These are phyloP conservation scores for Aromia moschata DNA, from an alignment of 2,888 invertebrate genomes.

Conservation along the genomic window DNA sequence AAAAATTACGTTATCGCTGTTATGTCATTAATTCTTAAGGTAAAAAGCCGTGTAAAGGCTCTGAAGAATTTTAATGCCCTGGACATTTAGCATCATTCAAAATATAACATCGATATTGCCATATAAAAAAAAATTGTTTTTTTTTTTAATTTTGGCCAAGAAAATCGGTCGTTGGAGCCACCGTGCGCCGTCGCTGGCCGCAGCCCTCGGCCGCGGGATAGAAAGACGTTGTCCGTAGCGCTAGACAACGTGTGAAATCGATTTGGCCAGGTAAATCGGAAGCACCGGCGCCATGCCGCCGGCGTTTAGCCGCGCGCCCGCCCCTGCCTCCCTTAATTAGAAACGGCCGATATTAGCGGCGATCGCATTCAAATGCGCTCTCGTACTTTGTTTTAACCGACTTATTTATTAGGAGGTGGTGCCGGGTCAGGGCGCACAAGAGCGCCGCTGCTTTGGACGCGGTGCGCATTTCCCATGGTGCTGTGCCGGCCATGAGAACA, in stretches of 20 bases:
- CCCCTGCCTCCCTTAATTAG: conserved; percentile 56
- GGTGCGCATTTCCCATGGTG: neutral
- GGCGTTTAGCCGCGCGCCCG: conserved; percentile 50
- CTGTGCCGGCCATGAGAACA: no score
- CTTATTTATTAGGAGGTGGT: conserved; percentile 43
- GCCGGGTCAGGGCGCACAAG: conserved; percentile 15
- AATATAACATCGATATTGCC: no score
- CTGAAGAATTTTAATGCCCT: no score
- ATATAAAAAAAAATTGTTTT: no score
- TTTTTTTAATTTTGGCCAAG: no score
- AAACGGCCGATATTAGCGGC: conserved; percentile 51
- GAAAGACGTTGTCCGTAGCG: conserved; percentile 44
- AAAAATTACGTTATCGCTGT: no score
- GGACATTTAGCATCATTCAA: no score
- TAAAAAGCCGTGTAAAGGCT: no score
- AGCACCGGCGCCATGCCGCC: conserved; percentile 57
- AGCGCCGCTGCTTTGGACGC: conserved; percentile 13
- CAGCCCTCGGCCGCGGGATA: conserved; percentile 30
- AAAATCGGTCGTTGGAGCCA: no score
- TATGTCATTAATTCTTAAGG: no score
- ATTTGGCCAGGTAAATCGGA: conserved; percentile 58
- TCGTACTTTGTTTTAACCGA: conserved; percentile 43
- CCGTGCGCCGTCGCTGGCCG: no score
- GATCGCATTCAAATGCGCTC: conserved; percentile 50
- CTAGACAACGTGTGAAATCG: conserved; percentile 58